Evolutionary conservation across 2,797 vertebrate genomes (phyloP), one percentile per base, ranked within the genome.

Genomic region (Tapera naevia): DNA sequence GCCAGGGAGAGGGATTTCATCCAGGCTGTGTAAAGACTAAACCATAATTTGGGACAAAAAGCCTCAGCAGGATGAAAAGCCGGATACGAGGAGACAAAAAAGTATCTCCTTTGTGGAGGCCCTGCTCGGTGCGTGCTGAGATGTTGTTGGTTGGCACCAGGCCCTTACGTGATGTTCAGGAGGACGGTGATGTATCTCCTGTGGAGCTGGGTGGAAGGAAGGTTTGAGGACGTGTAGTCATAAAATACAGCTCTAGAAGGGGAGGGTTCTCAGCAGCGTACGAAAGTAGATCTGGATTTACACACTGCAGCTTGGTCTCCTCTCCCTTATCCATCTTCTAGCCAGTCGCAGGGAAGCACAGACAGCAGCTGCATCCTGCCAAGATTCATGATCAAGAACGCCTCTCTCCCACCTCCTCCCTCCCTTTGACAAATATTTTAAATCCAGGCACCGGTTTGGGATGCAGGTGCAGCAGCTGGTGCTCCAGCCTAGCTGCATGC

Each of bases 341-440:
- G 88, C 83, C 83, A 37, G 88, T 17, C 2, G 10, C 6, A 7
- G 61, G 51, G 84, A 82, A 61, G 58, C 64, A 28, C 88, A 91
- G 58, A 4, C 72, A 83, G 87, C 93, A 95, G 93, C 94, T 81
- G 84, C 79, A 66, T 86, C 82, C 93, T 95, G 93, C 92, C 89
- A 91, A 60, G 94, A 95, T 96, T 91, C 91, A 94, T 33, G 85
- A 93, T 69, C 73, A 73, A 91, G 62, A 90, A 84, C 5, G 15
- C 89, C 80, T 96, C 82, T 92, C 82, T 56, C 41, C 70, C 82
- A 96, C 82, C 95, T 94, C 86, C 83, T 94, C 60, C 80, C 71
- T 95, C 74, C 80, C 64, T 90, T 43, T 12, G 56, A 91, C 67
- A 92, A 96, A 88, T 57, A 88, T 33, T 91, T 88, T 57, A 80